Percentiles rank a stretch among this genome's conserved stretches.
Conservation (phyloP, 2,888 invertebrate genomes). For the Cylloceria caligata region DNA sequence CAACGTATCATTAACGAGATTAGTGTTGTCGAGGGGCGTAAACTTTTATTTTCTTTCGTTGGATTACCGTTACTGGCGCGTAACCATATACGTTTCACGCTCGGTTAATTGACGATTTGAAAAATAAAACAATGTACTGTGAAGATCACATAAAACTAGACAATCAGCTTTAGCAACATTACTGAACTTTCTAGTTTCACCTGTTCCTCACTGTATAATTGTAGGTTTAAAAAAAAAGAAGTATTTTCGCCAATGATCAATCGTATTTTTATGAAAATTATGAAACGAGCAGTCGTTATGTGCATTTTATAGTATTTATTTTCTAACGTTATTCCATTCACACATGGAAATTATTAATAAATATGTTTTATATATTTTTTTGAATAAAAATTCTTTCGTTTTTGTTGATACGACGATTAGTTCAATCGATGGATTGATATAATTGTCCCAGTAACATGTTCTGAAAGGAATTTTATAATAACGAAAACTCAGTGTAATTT, state of each 20-base stretch:
- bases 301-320: neutral
- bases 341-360: neutral
- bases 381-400: neutral
- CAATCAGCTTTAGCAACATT: too few species aligned
- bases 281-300: neutral
- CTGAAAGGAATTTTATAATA: neutral
- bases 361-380: neutral
- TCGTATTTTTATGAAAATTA: neutral
- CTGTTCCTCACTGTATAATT: too few species aligned
- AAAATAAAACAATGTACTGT: neutral
- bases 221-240: too few species aligned
- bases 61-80: neutral
- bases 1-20: constrained; percentile 20
- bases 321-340: too few species aligned
- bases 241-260: too few species aligned
- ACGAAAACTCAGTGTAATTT: neutral
- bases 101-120: neutral
- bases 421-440: neutral
- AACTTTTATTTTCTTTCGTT: neutral
- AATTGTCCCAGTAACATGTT: neutral
- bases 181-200: too few species aligned
- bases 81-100: neutral
- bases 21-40: neutral
- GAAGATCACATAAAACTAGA: too few species aligned
- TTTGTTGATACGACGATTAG: neutral